phyloP scores from a whole-genome alignment of 2,888 invertebrate species.

The Leucania comma region DNA sequence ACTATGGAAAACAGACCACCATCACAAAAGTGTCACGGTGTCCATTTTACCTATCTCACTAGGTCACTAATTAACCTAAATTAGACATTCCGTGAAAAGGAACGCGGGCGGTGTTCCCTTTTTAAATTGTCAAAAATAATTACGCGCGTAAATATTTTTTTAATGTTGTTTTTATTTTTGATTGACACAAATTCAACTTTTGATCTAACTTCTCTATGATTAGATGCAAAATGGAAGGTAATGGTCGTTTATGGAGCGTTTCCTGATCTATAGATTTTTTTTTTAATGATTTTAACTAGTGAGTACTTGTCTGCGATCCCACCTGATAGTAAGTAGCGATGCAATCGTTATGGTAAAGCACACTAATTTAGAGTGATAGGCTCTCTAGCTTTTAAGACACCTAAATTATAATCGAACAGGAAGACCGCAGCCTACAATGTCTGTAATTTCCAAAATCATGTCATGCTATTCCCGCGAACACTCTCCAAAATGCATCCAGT shows the following conservation, averaged over 20 bases:
- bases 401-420: too few relatives aligned
- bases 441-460: too few relatives aligned
- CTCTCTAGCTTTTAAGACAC: too few relatives aligned
- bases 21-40: constrained; percentile 26
- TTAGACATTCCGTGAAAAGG: constrained; percentile 35
- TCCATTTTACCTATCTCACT: constrained; percentile 33
- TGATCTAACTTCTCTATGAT: neutral
- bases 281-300: neutral
- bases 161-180: constrained; percentile 14
- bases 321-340: too few relatives aligned
- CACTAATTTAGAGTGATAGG: too few relatives aligned
- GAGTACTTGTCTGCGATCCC: too few relatives aligned
- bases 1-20: constrained; percentile 2
- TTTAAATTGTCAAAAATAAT: constrained; percentile 39
- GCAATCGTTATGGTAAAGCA: too few relatives aligned
- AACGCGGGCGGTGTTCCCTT: constrained; percentile 16
- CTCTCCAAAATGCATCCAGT: too few relatives aligned
- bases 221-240: constrained; percentile 1
- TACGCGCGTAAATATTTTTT: constrained; percentile 31
- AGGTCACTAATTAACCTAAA: constrained; percentile 60
- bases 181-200: constrained; percentile 13
- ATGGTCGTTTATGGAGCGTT: neutral
- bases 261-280: neutral
- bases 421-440: too few relatives aligned
- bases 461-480: too few relatives aligned